Base-by-base conservation (phyloP, 35 echinoderm and acorn worm species). In the Amphiura filiformis region DNA sequence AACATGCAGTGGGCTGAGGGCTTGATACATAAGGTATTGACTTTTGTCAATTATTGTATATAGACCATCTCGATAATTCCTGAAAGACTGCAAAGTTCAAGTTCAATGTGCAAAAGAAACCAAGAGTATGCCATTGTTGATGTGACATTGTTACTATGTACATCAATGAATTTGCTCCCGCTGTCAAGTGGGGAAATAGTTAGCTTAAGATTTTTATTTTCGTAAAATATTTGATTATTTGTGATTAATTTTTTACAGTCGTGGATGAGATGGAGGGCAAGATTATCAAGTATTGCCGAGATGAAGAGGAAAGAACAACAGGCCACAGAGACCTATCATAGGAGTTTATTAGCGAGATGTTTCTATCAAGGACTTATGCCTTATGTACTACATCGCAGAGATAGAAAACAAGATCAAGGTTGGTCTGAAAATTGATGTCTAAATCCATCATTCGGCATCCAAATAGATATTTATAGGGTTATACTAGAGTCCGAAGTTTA, bases 261-360 rank as follows among this genome's bases (percentile, higher is more conserved):
- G 37, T 93, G 87, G 85, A 26, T 52, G 49, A 81, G 15, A 35
- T 93, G 92, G 92, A 93, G 38, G 57, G n/a, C 26, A 64, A 82
- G 75, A 76, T 65, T 61, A 39, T 30, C 0, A 0, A 70, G 26
- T 31, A 84, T 35, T 34, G 76, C 42, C 13, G 83, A 93, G 34
- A 22, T 80, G 56, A 84, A 82, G 61, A 22, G 70, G 18, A 89
- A 86, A n/a, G 82, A 89, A 26, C 39, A 23, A n/a, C 26, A 31
- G 26, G 87, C 87, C 14, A 23, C 40, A 32, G 31, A 86, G 0
- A 4, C 42, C 0, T 81, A 93, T 33, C 76, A 93, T 39, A 89
- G 81, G 61, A 81, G 2, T 13, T 77, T 93, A 22, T 30, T 93
- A 22, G 65, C 92, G 1, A 49, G 82, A 31, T 93, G 92, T 52